Evolutionary conservation across 1,140 invertebrate species (phyloP), one percentile per base, ranked within the genome.

Genomic region (Hycleus cichorii): DNA sequence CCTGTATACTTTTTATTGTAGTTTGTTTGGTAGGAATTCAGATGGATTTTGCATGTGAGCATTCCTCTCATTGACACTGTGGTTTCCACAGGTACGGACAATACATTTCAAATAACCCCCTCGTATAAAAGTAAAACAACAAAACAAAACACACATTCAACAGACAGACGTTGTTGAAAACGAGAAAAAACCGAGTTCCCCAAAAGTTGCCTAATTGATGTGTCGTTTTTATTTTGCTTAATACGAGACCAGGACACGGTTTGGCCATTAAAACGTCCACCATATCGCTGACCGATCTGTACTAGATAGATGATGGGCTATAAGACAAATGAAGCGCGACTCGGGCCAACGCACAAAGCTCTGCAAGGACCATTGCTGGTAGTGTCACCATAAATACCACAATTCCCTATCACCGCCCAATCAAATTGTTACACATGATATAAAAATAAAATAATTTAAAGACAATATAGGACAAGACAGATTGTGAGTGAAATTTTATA

Each of bases 151-250:
- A 11, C 4, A 42, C 9, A 11, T 10, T 7, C 40, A 11, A 42
- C 9, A 4, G 40, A 11, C 9, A 10, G 40, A 9, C 9, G 4
- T 5, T 42, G 40, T 42, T n/a, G 9, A 9, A 42, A 42, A n/a
- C 9, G 9, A 42, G 11, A 64, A 64, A 64, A 68, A 64, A 64
- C 59, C 49, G 47, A 62, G 59, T 59, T 58, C 63, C 64, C 66
- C 67, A 69, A 72, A 71, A 70, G 59, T 68, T 60, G 64, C 68
- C 70, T 72, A 72, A 72, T 72, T 72, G 70, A 72, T 70, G 70
- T 69, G 69, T 72, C 68, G 70, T 72, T 72, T 72, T 71, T 71
- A 69, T 72, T 72, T 71, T 71, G 70, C 69, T 72, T 72, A 72
- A 72, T 71, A 70, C 68, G 64, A 62, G 65, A 55, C 64, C 61